phyloP scores from a whole-genome alignment of 2,797 vertebrate genomes.

The Limnodromus scolopaceus region DNA sequence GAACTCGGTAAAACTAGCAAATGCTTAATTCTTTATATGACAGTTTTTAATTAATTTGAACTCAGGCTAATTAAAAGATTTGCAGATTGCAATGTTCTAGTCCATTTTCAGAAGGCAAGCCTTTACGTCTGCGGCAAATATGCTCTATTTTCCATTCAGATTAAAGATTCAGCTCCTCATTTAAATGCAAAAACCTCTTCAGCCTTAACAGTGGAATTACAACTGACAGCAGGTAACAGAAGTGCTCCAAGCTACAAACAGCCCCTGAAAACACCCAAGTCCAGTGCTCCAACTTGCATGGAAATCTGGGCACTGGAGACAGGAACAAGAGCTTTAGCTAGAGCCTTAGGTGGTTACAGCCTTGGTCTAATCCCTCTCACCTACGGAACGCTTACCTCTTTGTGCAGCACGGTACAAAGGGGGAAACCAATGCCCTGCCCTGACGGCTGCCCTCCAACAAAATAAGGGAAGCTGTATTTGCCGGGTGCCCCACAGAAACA shows the following conservation, averaged over 20 bases:
- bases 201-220: neutral
- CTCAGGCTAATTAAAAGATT: conserved; percentile 47
- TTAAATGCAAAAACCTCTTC: neutral
- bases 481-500: neutral
- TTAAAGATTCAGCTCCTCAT: neutral
- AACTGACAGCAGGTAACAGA: neutral
- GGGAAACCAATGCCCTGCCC: neutral
- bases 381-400: neutral
- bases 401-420: neutral
- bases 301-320: neutral
- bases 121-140: neutral
- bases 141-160: neutral
- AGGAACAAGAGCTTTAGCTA: neutral
- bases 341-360: neutral
- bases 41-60: conserved; percentile 46
- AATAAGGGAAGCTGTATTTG: neutral
- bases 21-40: neutral
- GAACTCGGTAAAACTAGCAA: neutral
- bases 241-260: neutral
- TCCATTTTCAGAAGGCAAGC: neutral
- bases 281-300: neutral
- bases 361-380: neutral
- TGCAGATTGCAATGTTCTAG: neutral
- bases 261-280: neutral
- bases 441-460: neutral